Conservation (phyloP, 2,888 invertebrate species). For the Metallyticus violacea region DNA sequence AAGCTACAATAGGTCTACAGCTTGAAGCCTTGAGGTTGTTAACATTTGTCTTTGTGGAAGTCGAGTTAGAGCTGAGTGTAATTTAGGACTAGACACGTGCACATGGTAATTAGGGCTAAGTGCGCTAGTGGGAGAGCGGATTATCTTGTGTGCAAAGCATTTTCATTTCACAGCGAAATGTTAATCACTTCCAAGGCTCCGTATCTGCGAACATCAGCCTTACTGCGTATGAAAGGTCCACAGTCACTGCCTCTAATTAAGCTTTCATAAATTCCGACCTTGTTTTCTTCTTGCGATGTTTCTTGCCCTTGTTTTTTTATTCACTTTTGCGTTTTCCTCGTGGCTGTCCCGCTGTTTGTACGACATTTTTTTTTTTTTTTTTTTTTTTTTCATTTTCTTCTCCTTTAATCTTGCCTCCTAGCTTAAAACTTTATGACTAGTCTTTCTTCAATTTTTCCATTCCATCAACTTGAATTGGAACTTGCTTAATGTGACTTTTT, state of each 20-base stretch:
- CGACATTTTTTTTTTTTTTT: no score
- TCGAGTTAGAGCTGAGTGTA: no score
- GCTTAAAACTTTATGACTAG: not conserved
- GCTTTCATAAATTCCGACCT: not conserved
- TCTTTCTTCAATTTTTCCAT: not conserved
- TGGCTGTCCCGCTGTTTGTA: no score
- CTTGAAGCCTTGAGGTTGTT: not conserved
- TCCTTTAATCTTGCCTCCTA: not conserved
- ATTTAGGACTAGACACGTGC: not conserved
- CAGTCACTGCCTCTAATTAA: not conserved
- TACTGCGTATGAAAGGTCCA: not conserved
- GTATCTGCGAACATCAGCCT: not conserved
- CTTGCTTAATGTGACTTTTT: not conserved
- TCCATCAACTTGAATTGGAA: not conserved
- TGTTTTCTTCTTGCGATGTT: not conserved
- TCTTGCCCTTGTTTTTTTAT: not conserved
- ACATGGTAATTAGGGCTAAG: not conserved
- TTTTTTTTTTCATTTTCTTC: not conserved
- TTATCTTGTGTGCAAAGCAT: no score
- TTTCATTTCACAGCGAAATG: not conserved
- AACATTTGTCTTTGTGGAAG: no score
- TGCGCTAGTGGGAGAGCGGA: not conserved
- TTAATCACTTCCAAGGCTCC: not conserved
- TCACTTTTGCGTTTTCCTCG: not conserved
- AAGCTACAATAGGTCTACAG: no score